phyloP scores from a whole-genome alignment of 2,113 vertebrate genomes.

The Bungarus multicinctus region DNA sequence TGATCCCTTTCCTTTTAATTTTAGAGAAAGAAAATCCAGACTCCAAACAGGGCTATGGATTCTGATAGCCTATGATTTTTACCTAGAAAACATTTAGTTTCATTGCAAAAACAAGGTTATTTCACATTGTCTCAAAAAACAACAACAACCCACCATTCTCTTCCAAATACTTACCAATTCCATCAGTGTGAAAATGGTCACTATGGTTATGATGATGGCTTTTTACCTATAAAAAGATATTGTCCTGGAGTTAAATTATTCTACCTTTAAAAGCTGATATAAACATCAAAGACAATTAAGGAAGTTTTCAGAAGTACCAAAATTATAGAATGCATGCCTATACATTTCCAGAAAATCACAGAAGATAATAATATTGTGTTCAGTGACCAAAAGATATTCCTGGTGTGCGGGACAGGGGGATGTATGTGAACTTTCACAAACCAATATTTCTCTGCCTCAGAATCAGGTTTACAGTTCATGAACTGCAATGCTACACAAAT shows the following conservation, averaged over 20 bases:
- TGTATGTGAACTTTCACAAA: not conserved
- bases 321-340: not conserved
- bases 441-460: not conserved
- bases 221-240: constrained; percentile 78
- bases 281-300: not conserved
- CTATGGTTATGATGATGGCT: constrained; percentile 84
- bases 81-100: not conserved
- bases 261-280: constrained; percentile 24
- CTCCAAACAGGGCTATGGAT: not conserved
- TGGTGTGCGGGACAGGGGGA: not conserved
- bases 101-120: not conserved
- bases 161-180: constrained; percentile 83
- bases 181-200: constrained; percentile 92
- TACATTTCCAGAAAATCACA: not conserved
- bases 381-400: not conserved
- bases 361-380: not conserved
- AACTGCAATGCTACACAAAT: not conserved
- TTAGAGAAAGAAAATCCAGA: not conserved
- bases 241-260: not conserved
- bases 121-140: not conserved
- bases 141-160: not conserved
- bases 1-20: not conserved
- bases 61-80: not conserved
- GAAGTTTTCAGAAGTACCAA: not conserved
- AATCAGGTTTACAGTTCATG: not conserved